Evolutionary conservation across 2,113 vertebrate genomes (phyloP).

Genomic region (Mobula birostris): DNA sequence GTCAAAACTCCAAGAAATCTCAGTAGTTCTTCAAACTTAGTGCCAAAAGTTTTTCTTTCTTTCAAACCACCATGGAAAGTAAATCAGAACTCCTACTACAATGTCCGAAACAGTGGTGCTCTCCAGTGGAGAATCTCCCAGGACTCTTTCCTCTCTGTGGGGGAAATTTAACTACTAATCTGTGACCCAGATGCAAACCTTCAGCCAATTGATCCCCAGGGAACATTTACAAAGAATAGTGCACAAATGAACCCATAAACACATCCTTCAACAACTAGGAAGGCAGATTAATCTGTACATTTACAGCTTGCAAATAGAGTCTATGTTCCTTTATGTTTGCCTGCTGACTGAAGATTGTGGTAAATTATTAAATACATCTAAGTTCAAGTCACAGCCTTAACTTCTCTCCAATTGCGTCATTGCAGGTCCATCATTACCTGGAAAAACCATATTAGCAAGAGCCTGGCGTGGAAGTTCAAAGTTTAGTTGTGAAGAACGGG

Average conservation of each 20-base stretch:
- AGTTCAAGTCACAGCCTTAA: neutral
- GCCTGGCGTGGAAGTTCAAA: conserved; percentile 3
- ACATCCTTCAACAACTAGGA: neutral
- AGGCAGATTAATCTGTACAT: neutral
- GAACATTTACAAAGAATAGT: neutral
- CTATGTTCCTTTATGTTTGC: neutral
- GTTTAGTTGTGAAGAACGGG: neutral
- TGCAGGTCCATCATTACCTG: neutral
- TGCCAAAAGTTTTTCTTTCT: too few relatives aligned
- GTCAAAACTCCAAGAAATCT: too few relatives aligned
- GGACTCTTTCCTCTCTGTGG: too few relatives aligned
- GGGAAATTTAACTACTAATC: too few relatives aligned
- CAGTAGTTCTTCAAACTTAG: too few relatives aligned
- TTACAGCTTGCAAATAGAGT: neutral
- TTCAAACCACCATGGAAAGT: too few relatives aligned
- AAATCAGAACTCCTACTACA: too few relatives aligned
- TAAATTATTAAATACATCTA: neutral
- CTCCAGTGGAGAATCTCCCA: too few relatives aligned
- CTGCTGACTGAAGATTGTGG: neutral
- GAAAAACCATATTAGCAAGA: neutral
- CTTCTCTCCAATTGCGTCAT: neutral
- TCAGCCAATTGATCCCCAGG: too few relatives aligned
- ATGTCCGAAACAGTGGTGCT: too few relatives aligned
- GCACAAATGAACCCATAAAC: neutral
- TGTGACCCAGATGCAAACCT: too few relatives aligned